Evolutionary conservation across 2,113 vertebrate genomes (phyloP).

Genomic region (Rhineura floridana): DNA sequence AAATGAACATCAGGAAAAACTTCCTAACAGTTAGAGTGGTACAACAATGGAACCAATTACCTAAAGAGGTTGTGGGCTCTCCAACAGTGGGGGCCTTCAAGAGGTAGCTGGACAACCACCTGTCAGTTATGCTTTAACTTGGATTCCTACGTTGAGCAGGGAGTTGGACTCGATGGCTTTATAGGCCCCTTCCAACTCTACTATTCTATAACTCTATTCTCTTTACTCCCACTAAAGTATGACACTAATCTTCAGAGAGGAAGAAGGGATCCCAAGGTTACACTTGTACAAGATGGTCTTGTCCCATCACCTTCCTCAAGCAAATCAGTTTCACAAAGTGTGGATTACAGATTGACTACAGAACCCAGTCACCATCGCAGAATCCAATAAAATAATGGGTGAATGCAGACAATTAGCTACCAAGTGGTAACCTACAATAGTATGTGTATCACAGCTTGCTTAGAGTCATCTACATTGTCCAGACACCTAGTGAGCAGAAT

Average conservation of each 20-base stretch:
- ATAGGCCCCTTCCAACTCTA: too few species aligned
- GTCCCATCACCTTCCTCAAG: not conserved
- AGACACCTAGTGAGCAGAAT: not conserved
- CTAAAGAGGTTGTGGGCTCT: too few species aligned
- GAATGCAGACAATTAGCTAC: not conserved
- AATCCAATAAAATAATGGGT: not conserved
- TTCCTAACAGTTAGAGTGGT: too few species aligned
- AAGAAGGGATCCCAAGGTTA: not conserved
- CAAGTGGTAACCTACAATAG: not conserved
- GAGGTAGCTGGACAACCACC: too few species aligned
- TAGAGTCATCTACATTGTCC: not conserved
- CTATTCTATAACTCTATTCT: too few species aligned
- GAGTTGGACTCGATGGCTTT: too few species aligned
- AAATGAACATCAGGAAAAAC: too few species aligned
- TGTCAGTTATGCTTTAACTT: too few species aligned
- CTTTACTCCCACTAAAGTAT: not conserved
- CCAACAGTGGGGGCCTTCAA: too few species aligned
- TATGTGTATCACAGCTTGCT: not conserved
- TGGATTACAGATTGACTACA: not conserved
- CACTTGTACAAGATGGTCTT: not conserved
- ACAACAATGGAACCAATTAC: too few species aligned
- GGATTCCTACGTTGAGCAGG: too few species aligned
- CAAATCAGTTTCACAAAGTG: not conserved
- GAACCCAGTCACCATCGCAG: not conserved
- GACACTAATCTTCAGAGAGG: not conserved